phyloP scores from a whole-genome alignment of 35 echinoderm and acorn worm species.

The Antedon bifida region DNA sequence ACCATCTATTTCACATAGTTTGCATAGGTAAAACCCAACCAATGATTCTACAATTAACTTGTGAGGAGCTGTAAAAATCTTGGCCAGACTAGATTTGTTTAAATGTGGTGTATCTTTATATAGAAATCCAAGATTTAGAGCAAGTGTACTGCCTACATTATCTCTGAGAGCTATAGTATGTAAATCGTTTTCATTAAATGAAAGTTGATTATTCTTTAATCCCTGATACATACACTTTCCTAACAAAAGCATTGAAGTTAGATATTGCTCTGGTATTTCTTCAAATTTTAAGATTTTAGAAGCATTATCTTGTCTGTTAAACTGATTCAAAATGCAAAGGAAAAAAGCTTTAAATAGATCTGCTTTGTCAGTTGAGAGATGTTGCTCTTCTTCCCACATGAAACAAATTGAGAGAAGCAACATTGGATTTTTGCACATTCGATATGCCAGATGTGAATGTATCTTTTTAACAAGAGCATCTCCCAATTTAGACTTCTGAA shows the following conservation, averaged over 20 bases:
- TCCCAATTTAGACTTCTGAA: not conserved
- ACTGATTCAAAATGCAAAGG: not conserved
- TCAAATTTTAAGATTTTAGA: not conserved
- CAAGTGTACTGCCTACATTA: too few relatives aligned
- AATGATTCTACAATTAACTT: not conserved
- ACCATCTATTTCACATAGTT: not conserved
- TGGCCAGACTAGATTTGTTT: not conserved
- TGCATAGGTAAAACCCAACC: not conserved
- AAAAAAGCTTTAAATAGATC: not conserved
- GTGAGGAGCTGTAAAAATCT: not conserved
- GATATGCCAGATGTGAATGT: not conserved
- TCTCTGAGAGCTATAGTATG: too few relatives aligned
- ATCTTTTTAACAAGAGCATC: not conserved
- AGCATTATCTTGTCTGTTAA: not conserved
- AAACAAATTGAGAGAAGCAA: not conserved
- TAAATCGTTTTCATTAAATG: too few relatives aligned
- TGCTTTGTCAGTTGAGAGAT: not conserved
- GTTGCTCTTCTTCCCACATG: not conserved
- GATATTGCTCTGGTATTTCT: not conserved
- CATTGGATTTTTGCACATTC: not conserved
- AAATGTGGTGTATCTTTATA: not conserved
- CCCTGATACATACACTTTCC: not conserved
- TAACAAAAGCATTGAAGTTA: not conserved
- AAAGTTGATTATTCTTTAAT: not conserved
- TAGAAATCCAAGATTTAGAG: not conserved